Percentiles rank a stretch among this genome's conserved stretches.
Conservation (phyloP, 2,797 vertebrate species). For the Lagodon rhomboides region DNA sequence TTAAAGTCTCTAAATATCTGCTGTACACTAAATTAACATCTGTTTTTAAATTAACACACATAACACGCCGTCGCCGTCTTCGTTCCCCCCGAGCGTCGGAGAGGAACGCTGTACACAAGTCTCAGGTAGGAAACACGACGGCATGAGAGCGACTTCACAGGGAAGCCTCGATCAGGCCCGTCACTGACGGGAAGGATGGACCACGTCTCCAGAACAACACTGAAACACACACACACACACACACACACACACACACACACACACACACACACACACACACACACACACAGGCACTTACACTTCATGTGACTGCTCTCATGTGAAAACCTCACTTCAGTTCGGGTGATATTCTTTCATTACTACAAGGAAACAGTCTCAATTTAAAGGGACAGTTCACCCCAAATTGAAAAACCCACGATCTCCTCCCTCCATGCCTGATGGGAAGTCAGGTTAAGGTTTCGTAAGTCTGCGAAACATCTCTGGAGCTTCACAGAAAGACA, state of each 20-base stretch:
- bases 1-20: conserved; percentile 19
- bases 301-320: neutral
- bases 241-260: conserved; percentile 58
- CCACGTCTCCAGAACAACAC: conserved; percentile 67
- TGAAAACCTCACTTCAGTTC: conserved; percentile 9
- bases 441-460: no score
- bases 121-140: conserved; percentile 41
- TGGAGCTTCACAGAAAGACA: no score
- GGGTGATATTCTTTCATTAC: no score
- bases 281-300: conserved; percentile 44
- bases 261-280: conserved; percentile 41
- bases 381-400: no score
- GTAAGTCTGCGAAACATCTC: no score
- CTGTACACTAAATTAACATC: conserved; percentile 19
- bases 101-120: conserved; percentile 23
- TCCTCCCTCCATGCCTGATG: no score
- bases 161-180: conserved; percentile 46
- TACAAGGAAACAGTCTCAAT: no score
- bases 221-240: conserved; percentile 72
- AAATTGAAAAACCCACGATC: no score
- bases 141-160: conserved; percentile 16
- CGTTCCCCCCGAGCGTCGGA: neutral
- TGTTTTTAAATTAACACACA: neutral
- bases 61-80: neutral
- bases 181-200: conserved; percentile 74